phyloP scores from a whole-genome alignment of 2,113 vertebrate species.

The Ammodytes marinus region DNA sequence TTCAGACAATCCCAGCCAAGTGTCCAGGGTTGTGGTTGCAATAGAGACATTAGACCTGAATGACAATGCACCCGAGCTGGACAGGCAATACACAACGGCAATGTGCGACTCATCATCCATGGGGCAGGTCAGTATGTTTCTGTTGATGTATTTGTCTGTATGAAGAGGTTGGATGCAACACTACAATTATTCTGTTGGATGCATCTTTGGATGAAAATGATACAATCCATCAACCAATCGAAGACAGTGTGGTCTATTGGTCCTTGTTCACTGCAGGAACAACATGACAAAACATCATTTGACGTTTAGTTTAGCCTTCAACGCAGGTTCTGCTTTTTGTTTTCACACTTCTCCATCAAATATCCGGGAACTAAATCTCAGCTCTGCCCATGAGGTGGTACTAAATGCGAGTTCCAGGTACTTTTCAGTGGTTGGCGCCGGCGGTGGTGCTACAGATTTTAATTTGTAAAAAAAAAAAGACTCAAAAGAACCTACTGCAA shows the following conservation, averaged over 20 bases:
- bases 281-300: conserved; percentile 7
- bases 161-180: background rate
- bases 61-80: conserved; percentile 91
- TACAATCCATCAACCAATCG: background rate
- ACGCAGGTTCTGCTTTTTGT: conserved; percentile 31
- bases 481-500: background rate
- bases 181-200: background rate
- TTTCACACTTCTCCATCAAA: background rate
- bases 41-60: conserved; percentile 92
- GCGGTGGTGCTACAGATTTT: conserved; percentile 1
- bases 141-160: background rate
- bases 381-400: background rate
- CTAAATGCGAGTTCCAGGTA: conserved; percentile 12
- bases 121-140: conserved; percentile 86
- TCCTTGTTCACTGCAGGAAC: conserved; percentile 5
- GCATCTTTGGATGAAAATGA: conserved; percentile 15
- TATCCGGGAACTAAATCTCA: conserved; percentile 11
- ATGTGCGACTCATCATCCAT: conserved; percentile 89
- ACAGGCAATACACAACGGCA: conserved; percentile 88
- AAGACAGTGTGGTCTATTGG: background rate
- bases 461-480: conserved; percentile 30
- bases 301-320: background rate
- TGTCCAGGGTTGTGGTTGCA: conserved; percentile 87
- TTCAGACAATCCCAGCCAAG: conserved; percentile 91
- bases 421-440: conserved; percentile 4